A percentile compares a stretch with the other conserved stretches of the same genome.
These are phyloP conservation scores for Eriocheir sinensis DNA, from an alignment of 1,140 invertebrate genomes.

Conservation along the genomic window DNA sequence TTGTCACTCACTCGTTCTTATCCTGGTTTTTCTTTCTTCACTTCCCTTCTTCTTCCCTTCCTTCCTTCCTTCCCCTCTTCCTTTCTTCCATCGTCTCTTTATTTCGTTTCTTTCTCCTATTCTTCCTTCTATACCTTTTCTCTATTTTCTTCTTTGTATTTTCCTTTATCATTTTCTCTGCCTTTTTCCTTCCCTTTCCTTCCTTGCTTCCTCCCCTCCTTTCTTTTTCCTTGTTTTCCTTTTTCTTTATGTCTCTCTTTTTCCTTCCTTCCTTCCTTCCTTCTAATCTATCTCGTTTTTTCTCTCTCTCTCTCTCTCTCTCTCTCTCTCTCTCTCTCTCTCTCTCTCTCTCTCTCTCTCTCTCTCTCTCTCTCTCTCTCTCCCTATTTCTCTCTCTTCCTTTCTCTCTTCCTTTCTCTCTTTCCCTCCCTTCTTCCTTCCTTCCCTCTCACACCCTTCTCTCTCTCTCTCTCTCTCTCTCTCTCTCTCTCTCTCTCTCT, in stretches of 20 bases:
- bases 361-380: not conserved
- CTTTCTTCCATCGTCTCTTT: not conserved
- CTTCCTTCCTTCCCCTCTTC: not conserved
- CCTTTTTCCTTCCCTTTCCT: not conserved
- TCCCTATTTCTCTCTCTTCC: not conserved
- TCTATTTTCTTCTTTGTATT: not conserved
- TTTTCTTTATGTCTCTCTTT: not conserved
- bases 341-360: not conserved
- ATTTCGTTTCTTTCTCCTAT: not conserved
- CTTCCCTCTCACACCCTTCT: not conserved
- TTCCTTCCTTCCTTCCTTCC: not conserved
- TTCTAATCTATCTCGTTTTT: not conserved
- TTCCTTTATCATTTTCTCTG: not conserved
- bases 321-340: not conserved
- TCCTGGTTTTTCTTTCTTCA: not conserved
- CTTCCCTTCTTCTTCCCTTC: not conserved
- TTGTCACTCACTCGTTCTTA: not conserved
- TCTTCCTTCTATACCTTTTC: not conserved
- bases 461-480: conserved; percentile 41
- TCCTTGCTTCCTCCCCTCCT: not conserved
- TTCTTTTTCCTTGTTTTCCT: not conserved
- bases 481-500: not conserved
- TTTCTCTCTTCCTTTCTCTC: not conserved
- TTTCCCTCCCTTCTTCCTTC: not conserved
- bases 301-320: not conserved